Base-by-base conservation (phyloP, 2,888 invertebrate species). In the Bhutanitis thaidina region DNA sequence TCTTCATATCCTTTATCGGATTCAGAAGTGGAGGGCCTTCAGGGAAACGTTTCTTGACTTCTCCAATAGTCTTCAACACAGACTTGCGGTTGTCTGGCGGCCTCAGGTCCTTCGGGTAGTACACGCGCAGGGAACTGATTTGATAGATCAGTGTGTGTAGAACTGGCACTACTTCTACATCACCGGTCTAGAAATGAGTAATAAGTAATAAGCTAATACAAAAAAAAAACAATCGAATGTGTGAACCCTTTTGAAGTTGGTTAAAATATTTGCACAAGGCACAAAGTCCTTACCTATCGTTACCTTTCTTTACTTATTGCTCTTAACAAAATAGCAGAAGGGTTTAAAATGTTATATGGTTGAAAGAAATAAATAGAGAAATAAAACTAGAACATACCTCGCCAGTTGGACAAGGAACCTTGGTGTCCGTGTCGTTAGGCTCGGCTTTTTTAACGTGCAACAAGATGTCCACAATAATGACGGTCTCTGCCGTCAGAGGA, bases 1-100 rank as follows among this genome's bases (percentile, higher is more conserved):
- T 99, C 69, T 96, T 94, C 98, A 99, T 99, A 69, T 99, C 99
- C 49, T 94, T 94, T 13, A 98, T 91, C 0, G 99, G 99, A 85
- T 99, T 96, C 1, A 99, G 81, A 7, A 97, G 80, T 0, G 99
- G 99, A 0, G 97, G 92, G 0, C 96, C 96, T 37, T 95, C 93
- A 0, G 96, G 94, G 76, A 98, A 98, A 30, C 98, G 92, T 73
- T 95, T 96, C 67, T 96, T 94, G 0, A 98, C 97, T 84, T 98
- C 97, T 53, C 93, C 92, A 45, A 97, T 94, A 0, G 95, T 94
- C 76, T 96, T 96, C 0, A 95, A 89, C 0, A 98, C 96, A 9
- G 95, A 94, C 70, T 94, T 94, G 43, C 98, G 91, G 65, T 94
- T 96, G 67, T 98, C 98, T 0, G 93, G 80, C 0, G 96, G 94